Conservation (phyloP, 2,888 invertebrate genomes). For the Ernsta delagoae region DNA sequence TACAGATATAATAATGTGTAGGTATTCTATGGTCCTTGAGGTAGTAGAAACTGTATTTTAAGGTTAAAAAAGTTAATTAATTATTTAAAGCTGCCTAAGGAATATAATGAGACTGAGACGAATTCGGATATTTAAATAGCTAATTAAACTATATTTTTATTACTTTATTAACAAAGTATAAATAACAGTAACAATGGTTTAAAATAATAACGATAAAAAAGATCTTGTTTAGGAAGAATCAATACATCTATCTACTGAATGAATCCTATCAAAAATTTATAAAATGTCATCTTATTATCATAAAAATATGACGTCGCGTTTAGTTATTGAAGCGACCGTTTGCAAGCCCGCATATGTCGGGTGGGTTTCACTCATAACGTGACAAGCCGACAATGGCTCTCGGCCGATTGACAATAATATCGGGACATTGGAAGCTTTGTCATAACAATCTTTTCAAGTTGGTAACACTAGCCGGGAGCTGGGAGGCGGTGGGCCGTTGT, state of each 20-base stretch:
- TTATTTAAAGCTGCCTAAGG: no score
- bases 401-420: slow-evolving; percentile 7
- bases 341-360: slow-evolving; percentile 1
- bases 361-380: background rate
- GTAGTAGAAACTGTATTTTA: no score
- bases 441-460: slow-evolving; percentile 27
- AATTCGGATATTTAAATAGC: no score
- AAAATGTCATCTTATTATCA: background rate
- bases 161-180: no score
- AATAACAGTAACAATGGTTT: no score
- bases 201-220: no score
- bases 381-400: slow-evolving; percentile 2
- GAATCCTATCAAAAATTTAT: background rate
- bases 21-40: no score
- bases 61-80: no score
- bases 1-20: no score
- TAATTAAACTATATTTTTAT: no score
- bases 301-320: background rate
- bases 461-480: slow-evolving; percentile 20
- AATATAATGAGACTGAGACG: no score
- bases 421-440: slow-evolving; percentile 22
- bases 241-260: background rate
- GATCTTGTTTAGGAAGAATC: background rate
- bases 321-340: background rate
- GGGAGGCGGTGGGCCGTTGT: background rate